These are phyloP conservation scores for Rhinogobio ventralis DNA, from an alignment of 2,797 vertebrate species.

Conservation along the genomic window DNA sequence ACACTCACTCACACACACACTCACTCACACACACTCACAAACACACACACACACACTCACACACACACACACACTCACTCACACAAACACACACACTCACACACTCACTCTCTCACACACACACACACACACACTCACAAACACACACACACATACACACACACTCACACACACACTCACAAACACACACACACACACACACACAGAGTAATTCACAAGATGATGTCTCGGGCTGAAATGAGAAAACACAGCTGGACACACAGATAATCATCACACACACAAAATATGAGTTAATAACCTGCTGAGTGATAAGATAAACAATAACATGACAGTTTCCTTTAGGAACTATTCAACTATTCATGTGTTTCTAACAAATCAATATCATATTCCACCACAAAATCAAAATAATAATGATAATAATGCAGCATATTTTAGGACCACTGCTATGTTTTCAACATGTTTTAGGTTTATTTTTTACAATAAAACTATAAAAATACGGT, in stretches of 20 bases:
- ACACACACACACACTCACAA: too few relatives aligned
- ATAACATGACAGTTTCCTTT: background rate
- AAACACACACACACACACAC: background rate
- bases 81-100: too few relatives aligned
- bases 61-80: too few relatives aligned
- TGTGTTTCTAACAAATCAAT: background rate
- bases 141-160: too few relatives aligned
- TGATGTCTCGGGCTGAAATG: background rate
- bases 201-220: background rate
- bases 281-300: background rate
- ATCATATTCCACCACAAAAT: background rate
- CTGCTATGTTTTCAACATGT: background rate
- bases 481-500: background rate
- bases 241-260: constrained; percentile 39
- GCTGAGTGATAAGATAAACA: background rate
- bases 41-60: too few relatives aligned
- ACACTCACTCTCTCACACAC: too few relatives aligned
- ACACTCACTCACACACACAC: too few relatives aligned
- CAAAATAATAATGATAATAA: background rate
- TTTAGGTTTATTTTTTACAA: background rate
- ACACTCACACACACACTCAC: background rate
- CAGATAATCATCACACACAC: background rate
- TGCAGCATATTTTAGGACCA: background rate
- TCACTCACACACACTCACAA: too few relatives aligned
- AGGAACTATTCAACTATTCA: too few relatives aligned